Evolutionary conservation across 2,888 invertebrate genomes (phyloP).

Genomic region (Drosophila barbarae): DNA sequence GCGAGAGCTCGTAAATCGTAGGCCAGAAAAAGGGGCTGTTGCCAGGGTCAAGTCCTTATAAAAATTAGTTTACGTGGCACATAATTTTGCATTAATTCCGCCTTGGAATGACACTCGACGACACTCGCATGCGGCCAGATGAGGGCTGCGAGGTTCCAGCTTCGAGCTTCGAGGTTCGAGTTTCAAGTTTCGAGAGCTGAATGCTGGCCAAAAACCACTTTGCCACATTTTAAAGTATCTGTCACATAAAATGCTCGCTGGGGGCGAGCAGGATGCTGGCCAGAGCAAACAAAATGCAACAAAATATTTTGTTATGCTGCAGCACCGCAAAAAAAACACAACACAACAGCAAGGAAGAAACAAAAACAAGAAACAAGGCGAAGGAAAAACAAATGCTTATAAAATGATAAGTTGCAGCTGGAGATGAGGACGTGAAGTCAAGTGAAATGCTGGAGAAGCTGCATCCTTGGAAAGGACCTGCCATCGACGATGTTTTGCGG

Average conservation of each 20-base stretch:
- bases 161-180: constrained; percentile 20
- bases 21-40: constrained; percentile 27
- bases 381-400: constrained; percentile 58
- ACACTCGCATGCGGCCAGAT: constrained; percentile 12
- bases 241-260: constrained; percentile 64
- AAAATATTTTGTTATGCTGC: constrained; percentile 67
- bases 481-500: constrained; percentile 58
- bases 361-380: constrained; percentile 35
- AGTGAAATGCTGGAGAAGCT: constrained; percentile 59
- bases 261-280: constrained; percentile 4
- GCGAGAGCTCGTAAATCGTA: constrained; percentile 63
- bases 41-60: constrained; percentile 35
- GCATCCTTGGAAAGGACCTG: constrained; percentile 44
- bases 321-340: constrained; percentile 19
- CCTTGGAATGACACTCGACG: constrained; percentile 16
- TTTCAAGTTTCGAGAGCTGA: constrained; percentile 3
- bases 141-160: constrained; percentile 16
- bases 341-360: constrained; percentile 35
- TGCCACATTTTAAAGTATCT: constrained; percentile 70
- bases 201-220: constrained; percentile 56
- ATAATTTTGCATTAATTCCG: constrained; percentile 68
- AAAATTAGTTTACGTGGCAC: constrained; percentile 71
- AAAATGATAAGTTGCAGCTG: constrained; percentile 65
- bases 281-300: constrained; percentile 62
- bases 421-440: constrained; percentile 60